Percentiles rank a stretch among this genome's conserved stretches.
phyloP scores from a whole-genome alignment of 53 echinoderm and acorn worm species.

The Echinometra lucunter region DNA sequence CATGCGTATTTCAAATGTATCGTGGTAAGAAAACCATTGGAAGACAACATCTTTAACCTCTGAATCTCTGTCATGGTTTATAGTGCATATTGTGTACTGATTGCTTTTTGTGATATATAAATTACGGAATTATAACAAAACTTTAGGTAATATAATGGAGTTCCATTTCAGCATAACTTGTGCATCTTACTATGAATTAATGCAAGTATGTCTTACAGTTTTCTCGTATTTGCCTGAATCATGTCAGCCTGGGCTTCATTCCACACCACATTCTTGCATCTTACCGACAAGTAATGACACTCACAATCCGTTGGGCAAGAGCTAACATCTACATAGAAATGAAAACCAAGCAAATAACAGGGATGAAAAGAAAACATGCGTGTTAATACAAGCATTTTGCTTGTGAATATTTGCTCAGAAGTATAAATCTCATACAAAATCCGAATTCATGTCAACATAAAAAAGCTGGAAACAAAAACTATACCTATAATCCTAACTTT shows the following conservation, averaged over 20 bases:
- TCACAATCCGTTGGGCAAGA: slow-evolving; percentile 50
- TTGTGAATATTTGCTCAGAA: not conserved
- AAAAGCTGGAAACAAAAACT: too few species aligned
- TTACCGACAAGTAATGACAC: slow-evolving; percentile 42
- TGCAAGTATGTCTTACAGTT: not conserved
- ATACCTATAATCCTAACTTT: too few species aligned
- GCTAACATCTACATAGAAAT: not conserved
- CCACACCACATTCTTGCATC: slow-evolving; percentile 52
- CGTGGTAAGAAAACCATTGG: too few species aligned
- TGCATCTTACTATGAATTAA: not conserved
- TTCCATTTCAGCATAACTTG: not conserved
- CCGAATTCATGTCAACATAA: too few species aligned
- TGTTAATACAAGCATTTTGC: not conserved
- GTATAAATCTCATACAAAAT: too few species aligned
- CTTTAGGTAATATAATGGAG: too few species aligned
- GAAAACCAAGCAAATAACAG: not conserved
- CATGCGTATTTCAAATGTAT: too few species aligned
- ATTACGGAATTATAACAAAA: too few species aligned
- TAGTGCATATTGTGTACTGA: too few species aligned
- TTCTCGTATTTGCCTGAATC: slow-evolving; percentile 20
- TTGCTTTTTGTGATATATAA: too few species aligned
- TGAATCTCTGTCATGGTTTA: too few species aligned
- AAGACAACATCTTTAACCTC: too few species aligned
- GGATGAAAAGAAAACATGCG: not conserved
- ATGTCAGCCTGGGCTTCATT: not conserved